Evolutionary conservation across 1,140 invertebrate genomes (phyloP).

Genomic region (Steinernema feltiae): DNA sequence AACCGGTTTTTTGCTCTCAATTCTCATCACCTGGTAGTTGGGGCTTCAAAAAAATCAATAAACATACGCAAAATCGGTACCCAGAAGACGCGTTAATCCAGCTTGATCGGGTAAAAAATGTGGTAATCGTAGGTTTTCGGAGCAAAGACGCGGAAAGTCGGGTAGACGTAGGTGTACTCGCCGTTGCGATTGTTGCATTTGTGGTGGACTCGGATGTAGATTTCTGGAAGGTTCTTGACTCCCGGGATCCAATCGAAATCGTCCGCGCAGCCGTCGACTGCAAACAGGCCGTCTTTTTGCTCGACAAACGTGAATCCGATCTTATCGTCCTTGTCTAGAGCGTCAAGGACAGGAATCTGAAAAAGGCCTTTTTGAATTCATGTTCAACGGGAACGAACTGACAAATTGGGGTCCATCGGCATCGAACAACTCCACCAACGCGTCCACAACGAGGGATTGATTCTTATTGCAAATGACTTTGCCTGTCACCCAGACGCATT

Average conservation of each 20-base stretch:
- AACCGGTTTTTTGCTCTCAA: not conserved
- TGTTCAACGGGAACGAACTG: not conserved
- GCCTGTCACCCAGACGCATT: slow-evolving; percentile 30
- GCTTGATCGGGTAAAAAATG: slow-evolving; percentile 27
- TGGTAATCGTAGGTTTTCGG: slow-evolving; percentile 34
- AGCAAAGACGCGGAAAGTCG: slow-evolving; percentile 23
- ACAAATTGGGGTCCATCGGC: slow-evolving; percentile 27
- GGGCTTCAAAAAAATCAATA: not conserved
- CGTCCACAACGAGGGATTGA: slow-evolving; percentile 17
- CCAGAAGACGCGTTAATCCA: slow-evolving; percentile 19
- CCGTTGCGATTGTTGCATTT: slow-evolving; percentile 28
- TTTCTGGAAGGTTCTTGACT: slow-evolving; percentile 24
- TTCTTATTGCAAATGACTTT: slow-evolving; percentile 26
- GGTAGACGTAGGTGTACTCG: slow-evolving; percentile 16
- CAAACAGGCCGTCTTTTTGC: slow-evolving; percentile 31
- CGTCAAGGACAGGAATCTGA: slow-evolving; percentile 11
- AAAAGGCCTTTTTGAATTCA: not conserved
- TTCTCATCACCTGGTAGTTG: not conserved
- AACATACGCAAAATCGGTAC: slow-evolving; percentile 15
- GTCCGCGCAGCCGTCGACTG: slow-evolving; percentile 32
- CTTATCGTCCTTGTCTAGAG: slow-evolving; percentile 33
- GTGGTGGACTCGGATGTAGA: slow-evolving; percentile 30
- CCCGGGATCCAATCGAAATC: slow-evolving; percentile 31
- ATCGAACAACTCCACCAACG: slow-evolving; percentile 32
- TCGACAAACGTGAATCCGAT: slow-evolving; percentile 26